Evolutionary conservation across 2,888 invertebrate genomes (phyloP).

Genomic region (Sminthurides aquaticus): DNA sequence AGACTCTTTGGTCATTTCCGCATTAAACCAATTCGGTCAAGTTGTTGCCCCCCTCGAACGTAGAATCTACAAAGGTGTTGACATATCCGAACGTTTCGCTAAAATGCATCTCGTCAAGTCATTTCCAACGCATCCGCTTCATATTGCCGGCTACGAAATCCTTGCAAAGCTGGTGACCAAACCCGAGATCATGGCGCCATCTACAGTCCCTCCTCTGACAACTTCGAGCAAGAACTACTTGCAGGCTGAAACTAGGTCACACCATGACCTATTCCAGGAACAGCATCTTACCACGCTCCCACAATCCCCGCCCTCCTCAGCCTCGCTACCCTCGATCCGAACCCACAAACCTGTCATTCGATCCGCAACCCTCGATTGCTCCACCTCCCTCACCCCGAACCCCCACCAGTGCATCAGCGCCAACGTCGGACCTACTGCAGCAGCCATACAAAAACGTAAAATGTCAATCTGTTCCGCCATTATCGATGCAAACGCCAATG

Average conservation of each 20-base stretch:
- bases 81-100: slow-evolving; percentile 47
- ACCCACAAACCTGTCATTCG: slow-evolving; percentile 13
- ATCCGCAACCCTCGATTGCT: slow-evolving; percentile 3
- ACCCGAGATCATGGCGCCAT: neutral
- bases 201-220: neutral
- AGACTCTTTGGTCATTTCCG: slow-evolving; percentile 35
- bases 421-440: slow-evolving; percentile 13
- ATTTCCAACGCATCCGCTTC: slow-evolving; percentile 38
- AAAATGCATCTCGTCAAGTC: slow-evolving; percentile 43
- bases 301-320: neutral
- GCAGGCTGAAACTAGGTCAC: neutral
- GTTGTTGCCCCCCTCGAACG: slow-evolving; percentile 45
- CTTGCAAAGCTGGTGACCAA: slow-evolving; percentile 18
- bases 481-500: slow-evolving; percentile 5
- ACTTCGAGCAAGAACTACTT: too few relatives aligned
- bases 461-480: slow-evolving; percentile 19
- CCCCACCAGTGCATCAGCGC: neutral
- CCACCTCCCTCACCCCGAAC: slow-evolving; percentile 3
- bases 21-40: slow-evolving; percentile 43
- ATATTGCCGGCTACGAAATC: slow-evolving; percentile 36
- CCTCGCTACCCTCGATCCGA: slow-evolving; percentile 12
- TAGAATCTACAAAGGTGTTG: slow-evolving; percentile 46
- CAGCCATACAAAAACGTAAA: slow-evolving; percentile 17
- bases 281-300: neutral
- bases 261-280: neutral